Evolutionary conservation across 2,113 vertebrate genomes (phyloP), one percentile per base, ranked within the genome.

Genomic region (Malaclemys terrapin): DNA sequence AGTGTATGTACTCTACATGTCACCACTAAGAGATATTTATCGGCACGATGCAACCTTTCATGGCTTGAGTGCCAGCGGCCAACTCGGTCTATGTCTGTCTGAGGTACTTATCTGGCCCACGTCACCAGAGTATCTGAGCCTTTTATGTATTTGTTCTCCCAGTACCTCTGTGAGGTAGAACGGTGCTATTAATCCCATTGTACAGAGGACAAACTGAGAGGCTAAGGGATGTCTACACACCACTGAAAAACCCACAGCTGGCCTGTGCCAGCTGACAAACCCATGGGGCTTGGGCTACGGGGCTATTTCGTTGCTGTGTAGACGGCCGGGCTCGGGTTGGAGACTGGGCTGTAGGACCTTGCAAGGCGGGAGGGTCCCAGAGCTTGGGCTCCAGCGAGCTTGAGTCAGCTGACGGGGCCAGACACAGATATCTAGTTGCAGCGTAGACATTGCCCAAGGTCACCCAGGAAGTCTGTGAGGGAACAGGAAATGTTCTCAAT

Each of bases 11-110:
- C 16, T 65, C 31, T 69, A n/a, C 62, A n/a, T 16, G 7, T 35
- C 16, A 8, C 62, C 35, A 17, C 35, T 69, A 31, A 1, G n/a
- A 1, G 80, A 82, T 50, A 69, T 29, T 49, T 2, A 75, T 52
- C 85, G 5, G 84, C 84, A 42, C 2, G 25, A 75, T 50, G 9
- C 0, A 10, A 79, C 42, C 80, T 54, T 47, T 25, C 86, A 47
- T 9, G 25, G 50, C 79, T 16, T 5, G 81, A 52, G 6, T 3
- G 80, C 87, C 83, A 80, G 92, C 52, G 72, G 80, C 53, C 53
- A 89, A 78, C 2, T 5, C 0, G 6, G 65, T 59, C 80, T 65
- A 31, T 1, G 17, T 22, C 91, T 5, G 85, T 3, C 5, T 45
- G 38, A 69, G 80, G 82, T 56, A 50, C 82, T 10, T 25, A 57